A percentile compares a stretch with the other conserved stretches of the same genome.
Evolutionary conservation across 2,797 vertebrate genomes (phyloP).

Genomic region (Dallia pectoralis): DNA sequence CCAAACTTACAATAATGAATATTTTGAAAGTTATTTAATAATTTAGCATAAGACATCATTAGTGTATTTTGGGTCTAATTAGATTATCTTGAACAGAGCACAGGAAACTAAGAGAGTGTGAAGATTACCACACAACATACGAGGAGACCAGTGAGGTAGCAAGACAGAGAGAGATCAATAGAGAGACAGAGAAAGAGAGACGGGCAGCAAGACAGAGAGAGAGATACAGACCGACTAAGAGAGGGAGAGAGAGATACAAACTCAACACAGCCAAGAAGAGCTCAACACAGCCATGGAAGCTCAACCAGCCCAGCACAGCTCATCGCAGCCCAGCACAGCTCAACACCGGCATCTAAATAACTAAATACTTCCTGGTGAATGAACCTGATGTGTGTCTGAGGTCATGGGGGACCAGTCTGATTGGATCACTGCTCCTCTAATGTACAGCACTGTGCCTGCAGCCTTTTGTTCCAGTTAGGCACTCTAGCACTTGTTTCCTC

Average conservation of each 20-base stretch:
- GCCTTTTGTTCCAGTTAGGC: constrained; percentile 14
- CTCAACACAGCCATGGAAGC: no score
- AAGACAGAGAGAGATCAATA: neutral
- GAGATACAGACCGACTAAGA: neutral
- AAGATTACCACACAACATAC: constrained; percentile 39
- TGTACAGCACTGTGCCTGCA: neutral
- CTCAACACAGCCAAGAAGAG: neutral
- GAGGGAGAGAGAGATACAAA: neutral
- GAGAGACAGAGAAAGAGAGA: neutral
- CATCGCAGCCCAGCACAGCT: neutral
- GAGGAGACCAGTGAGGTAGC: constrained; percentile 37
- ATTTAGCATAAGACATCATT: constrained; percentile 44
- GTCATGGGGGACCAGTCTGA: constrained; percentile 21
- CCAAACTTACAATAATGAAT: constrained; percentile 16
- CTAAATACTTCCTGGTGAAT: constrained; percentile 6
- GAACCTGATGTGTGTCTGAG: neutral
- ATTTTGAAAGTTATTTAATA: constrained; percentile 37
- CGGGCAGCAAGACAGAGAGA: neutral
- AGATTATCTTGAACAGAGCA: constrained; percentile 40
- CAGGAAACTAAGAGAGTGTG: constrained; percentile 30
- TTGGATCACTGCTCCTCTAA: constrained; percentile 23
- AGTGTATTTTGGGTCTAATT: constrained; percentile 45
- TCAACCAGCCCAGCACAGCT: no score
- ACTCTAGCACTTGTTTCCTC: constrained; percentile 14
- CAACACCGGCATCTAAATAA: constrained; percentile 43